Conservation (phyloP, 92 coral and sea anemone genomes). For the Epizoanthus scotinus region DNA sequence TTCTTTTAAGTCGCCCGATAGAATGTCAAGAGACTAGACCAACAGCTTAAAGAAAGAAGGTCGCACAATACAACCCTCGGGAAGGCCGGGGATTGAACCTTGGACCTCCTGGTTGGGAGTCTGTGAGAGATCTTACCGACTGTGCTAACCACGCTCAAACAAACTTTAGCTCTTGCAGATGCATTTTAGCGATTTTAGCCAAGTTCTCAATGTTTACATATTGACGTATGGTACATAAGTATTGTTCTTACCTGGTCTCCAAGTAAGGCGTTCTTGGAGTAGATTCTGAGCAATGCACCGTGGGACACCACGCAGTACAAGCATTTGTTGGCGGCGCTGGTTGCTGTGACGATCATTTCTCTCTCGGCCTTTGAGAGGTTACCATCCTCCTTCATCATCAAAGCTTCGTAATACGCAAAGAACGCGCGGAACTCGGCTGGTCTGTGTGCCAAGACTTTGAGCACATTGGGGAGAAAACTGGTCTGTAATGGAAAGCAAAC, state of each 20-base stretch:
- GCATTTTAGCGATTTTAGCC: background rate
- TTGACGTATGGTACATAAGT: too few species aligned
- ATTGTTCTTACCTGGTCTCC: constrained; percentile 76
- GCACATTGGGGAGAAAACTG: constrained; percentile 89
- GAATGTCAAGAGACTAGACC: too few species aligned
- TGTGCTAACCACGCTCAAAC: too few species aligned
- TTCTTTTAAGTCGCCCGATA: too few species aligned
- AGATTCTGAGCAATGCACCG: constrained; percentile 91
- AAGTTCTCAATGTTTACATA: background rate
- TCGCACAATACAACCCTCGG: too few species aligned
- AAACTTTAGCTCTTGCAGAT: background rate
- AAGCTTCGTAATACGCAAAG: constrained; percentile 77
- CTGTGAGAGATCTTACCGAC: too few species aligned
- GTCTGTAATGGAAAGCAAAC: constrained; percentile 52
- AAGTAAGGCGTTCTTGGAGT: constrained; percentile 82
- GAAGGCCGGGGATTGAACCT: too few species aligned
- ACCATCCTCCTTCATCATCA: constrained; percentile 82
- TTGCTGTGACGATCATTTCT: constrained; percentile 92
- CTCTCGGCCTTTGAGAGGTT: constrained; percentile 90
- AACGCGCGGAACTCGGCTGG: constrained; percentile 98
- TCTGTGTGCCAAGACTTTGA: constrained; percentile 86
- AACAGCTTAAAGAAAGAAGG: too few species aligned
- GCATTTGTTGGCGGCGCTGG: constrained; percentile 96
- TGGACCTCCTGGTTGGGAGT: too few species aligned
- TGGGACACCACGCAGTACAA: constrained; percentile 95